These are phyloP conservation scores for Theretra japonica DNA, from an alignment of 2,888 invertebrate genomes.

Conservation along the genomic window DNA sequence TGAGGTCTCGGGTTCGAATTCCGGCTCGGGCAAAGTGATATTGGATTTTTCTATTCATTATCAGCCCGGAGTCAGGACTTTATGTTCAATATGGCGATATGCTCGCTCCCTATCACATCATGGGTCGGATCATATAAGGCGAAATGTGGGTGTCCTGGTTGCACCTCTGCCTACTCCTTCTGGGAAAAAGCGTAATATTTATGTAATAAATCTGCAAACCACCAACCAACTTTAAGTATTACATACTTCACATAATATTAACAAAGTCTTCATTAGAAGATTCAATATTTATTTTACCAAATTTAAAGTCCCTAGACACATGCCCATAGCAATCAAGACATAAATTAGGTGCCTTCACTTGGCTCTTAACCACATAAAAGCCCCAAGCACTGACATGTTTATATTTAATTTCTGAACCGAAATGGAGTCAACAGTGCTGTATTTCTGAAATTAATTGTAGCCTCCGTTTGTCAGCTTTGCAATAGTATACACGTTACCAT, in stretches of 20 bases:
- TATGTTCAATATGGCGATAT: too few species aligned
- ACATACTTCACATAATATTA: neutral
- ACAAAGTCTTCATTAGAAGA: neutral
- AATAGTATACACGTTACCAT: constrained; percentile 50
- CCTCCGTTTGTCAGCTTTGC: constrained; percentile 65
- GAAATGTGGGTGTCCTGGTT: too few species aligned
- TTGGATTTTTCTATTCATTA: too few species aligned
- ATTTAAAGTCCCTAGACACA: neutral
- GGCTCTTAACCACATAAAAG: constrained; percentile 32
- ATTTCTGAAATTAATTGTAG: constrained; percentile 71
- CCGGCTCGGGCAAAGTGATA: too few species aligned
- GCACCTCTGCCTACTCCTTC: too few species aligned
- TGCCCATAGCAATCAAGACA: constrained; percentile 23
- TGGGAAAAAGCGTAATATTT: too few species aligned
- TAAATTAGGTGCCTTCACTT: constrained; percentile 17
- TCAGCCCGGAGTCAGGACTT: too few species aligned
- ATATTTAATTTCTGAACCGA: constrained; percentile 64
- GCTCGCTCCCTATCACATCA: too few species aligned
- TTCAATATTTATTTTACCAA: neutral
- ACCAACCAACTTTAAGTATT: too few species aligned
- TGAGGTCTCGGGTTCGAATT: too few species aligned
- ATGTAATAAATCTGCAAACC: too few species aligned
- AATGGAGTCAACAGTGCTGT: constrained; percentile 63
- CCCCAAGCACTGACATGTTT: constrained; percentile 57
- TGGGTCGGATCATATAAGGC: too few species aligned